Conservation (phyloP, 37 sponge, comb jelly and placozoan genomes). For the Cliona cf. orientalis region DNA sequence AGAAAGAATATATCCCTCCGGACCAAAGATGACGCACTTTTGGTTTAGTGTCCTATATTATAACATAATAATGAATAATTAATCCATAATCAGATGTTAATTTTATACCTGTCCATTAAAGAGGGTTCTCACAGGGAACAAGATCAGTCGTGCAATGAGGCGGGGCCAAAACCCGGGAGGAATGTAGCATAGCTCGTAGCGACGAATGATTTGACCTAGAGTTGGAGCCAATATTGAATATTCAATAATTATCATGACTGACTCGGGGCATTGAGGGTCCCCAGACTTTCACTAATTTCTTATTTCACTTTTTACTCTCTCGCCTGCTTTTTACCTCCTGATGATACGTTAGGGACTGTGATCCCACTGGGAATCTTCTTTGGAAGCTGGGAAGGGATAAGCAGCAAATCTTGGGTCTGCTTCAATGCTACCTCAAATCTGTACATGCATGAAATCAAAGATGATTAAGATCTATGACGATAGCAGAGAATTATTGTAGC, state of each 20-base stretch:
- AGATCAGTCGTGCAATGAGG: slow-evolving; percentile 66
- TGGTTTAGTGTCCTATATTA: background rate
- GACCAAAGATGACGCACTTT: slow-evolving; percentile 28
- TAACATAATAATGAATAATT: background rate
- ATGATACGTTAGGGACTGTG: slow-evolving; percentile 6
- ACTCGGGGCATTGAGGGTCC: too few relatives aligned
- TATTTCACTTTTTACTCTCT: too few relatives aligned
- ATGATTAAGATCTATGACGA: background rate
- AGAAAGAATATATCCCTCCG: slow-evolving; percentile 52
- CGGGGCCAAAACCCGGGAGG: slow-evolving; percentile 91
- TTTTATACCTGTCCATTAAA: background rate
- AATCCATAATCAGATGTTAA: background rate
- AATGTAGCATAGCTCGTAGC: slow-evolving; percentile 79
- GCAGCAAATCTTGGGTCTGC: slow-evolving; percentile 41
- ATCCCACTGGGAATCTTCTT: slow-evolving; percentile 31
- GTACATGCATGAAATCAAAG: background rate
- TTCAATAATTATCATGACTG: too few relatives aligned
- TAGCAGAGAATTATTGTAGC: background rate
- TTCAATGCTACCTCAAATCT: slow-evolving; percentile 83
- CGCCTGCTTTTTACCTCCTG: slow-evolving; percentile 10
- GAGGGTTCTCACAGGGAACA: slow-evolving; percentile 39
- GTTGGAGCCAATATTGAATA: too few relatives aligned
- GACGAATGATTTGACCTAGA: slow-evolving; percentile 58
- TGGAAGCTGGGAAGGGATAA: slow-evolving; percentile 84
- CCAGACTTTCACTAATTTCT: too few relatives aligned